These are phyloP conservation scores for Coluber constrictor DNA, from an alignment of 2,797 vertebrate genomes.

Conservation along the genomic window DNA sequence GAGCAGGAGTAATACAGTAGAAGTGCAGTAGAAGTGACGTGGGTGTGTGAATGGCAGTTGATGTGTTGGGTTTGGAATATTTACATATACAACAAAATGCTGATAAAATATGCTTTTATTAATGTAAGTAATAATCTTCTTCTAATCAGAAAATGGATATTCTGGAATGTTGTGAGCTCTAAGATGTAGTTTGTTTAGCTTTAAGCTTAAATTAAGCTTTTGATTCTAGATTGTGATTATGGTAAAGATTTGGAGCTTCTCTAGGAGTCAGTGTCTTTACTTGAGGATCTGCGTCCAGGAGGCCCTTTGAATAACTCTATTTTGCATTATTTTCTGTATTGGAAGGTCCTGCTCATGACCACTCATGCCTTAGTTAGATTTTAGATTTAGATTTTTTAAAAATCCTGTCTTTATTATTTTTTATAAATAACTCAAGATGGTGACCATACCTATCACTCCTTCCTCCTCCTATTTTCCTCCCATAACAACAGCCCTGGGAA, in stretches of 20 bases:
- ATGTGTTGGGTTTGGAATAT: not conserved
- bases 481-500: not conserved
- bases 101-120: not conserved
- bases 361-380: not conserved
- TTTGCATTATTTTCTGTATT: not conserved
- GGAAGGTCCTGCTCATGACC: not conserved
- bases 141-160: not conserved
- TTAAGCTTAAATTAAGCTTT: not conserved
- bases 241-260: not conserved
- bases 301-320: not conserved
- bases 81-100: not conserved
- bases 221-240: not conserved
- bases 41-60: not conserved
- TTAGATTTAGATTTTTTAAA: not conserved
- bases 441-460: not conserved
- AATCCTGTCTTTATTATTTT: not conserved
- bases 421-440: not conserved
- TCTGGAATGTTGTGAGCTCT: not conserved
- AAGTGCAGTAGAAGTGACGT: not conserved
- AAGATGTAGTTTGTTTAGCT: not conserved
- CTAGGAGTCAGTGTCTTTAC: not conserved
- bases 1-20: not conserved
- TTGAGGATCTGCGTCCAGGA: not conserved
- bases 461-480: not conserved
- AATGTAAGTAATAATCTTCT: not conserved